A percentile compares a stretch with the other conserved stretches of the same genome.
These are phyloP conservation scores for Taxidea taxus DNA, from an alignment of 2,113 vertebrate genomes.

Conservation along the genomic window DNA sequence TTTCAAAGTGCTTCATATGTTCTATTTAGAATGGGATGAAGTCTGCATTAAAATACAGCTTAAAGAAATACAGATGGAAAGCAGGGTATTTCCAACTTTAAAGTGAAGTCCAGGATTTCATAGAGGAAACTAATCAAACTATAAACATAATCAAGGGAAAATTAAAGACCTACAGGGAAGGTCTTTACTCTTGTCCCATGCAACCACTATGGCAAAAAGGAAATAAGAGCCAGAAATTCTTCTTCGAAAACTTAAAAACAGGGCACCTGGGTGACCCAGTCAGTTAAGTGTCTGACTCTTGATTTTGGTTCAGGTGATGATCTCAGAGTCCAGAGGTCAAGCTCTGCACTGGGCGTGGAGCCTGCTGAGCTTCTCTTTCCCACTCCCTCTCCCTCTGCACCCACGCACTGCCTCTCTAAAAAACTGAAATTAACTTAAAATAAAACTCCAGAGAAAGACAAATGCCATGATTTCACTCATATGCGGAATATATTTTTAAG, in stretches of 20 bases:
- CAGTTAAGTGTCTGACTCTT: background rate
- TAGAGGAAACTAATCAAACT: background rate
- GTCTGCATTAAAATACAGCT: conserved; percentile 31
- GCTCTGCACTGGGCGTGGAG: background rate
- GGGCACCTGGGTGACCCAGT: background rate
- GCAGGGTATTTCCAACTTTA: conserved; percentile 14
- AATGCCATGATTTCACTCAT: background rate
- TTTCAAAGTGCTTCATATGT: background rate
- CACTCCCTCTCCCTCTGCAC: background rate
- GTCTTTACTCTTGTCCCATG: background rate
- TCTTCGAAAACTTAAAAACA: background rate
- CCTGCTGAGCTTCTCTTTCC: background rate
- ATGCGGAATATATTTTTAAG: background rate
- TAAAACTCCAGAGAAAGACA: background rate
- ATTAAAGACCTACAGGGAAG: background rate
- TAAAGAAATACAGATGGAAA: conserved; percentile 42
- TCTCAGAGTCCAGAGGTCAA: background rate
- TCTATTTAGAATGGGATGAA: background rate
- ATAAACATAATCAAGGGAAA: conserved; percentile 46
- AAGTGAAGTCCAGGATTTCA: conserved; percentile 41
- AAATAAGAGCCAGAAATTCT: background rate
- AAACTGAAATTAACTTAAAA: background rate
- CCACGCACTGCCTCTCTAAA: background rate
- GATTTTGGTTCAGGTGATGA: background rate
- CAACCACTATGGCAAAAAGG: background rate